phyloP scores from a whole-genome alignment of 64 coral and sea anemone species.

The Pachyseris speciosa region DNA sequence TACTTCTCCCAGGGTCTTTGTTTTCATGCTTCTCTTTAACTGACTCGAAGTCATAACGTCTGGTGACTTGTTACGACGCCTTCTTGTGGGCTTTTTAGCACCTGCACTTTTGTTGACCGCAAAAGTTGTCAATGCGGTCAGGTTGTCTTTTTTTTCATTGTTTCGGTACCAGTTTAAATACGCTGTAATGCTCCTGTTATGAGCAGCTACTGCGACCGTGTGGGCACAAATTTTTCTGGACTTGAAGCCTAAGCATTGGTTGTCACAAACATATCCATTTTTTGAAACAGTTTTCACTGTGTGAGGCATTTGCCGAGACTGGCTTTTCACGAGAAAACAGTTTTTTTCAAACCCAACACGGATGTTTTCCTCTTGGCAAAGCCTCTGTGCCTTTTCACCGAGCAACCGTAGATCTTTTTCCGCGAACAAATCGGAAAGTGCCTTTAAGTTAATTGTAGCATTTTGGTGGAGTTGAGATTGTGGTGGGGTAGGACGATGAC shows the following conservation, averaged over 20 bases:
- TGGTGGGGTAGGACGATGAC: neutral
- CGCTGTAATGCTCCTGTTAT: neutral
- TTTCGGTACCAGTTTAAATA: neutral
- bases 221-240: slow-evolving; percentile 51
- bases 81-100: slow-evolving; percentile 5
- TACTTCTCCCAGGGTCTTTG: neutral
- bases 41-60: neutral
- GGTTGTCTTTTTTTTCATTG: neutral
- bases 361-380: neutral
- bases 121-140: slow-evolving; percentile 34
- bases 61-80: neutral
- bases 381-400: neutral
- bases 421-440: slow-evolving; percentile 10
- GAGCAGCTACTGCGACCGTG: slow-evolving; percentile 20
- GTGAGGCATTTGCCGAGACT: neutral
- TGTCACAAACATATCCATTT: slow-evolving; percentile 43
- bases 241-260: slow-evolving; percentile 41
- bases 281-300: slow-evolving; percentile 20
- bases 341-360: slow-evolving; percentile 26
- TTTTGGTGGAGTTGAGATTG: neutral
- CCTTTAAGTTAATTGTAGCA: neutral
- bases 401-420: slow-evolving; percentile 34
- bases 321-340: slow-evolving; percentile 24
- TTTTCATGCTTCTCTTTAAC: neutral
- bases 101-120: slow-evolving; percentile 49